Base-by-base conservation (phyloP, 2,888 invertebrate genomes). In the Artemia sp. region DNA sequence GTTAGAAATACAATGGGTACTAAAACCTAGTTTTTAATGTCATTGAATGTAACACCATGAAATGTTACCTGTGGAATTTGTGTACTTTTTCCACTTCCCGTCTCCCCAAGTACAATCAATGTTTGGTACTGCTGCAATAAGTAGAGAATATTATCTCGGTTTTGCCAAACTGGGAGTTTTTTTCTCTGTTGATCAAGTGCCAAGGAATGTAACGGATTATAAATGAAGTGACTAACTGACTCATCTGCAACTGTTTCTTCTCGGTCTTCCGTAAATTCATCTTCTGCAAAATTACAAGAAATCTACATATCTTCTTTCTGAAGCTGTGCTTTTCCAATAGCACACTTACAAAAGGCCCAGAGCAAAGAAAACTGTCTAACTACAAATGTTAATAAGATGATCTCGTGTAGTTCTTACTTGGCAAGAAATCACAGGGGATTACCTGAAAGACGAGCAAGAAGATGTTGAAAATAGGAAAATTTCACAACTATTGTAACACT, bases 31-130 rank as follows among this genome's bases (percentile, higher is more conserved):
- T 38, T 38, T 38, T 38, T 38, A 38, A 38, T 38, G 38, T 6
- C 38, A 38, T 38, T 38, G 38, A 38, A 38, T 38, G 38, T 38
- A 38, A 38, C 38, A 38, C 38, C 38, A 38, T 38, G 38, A 38
- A 38, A 38, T 78, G 81, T 80, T 79, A 91, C 92, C 86, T 92
- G 92, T 68, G 93, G 92, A 72, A 95, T 85, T 81, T 95, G 95
- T 0, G 95, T 96, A 76, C 93, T 93, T 80, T 97, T 92, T 52
- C 96, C 95, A 74, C 90, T 91, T 51, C 97, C 97, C 4, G 96
- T 95, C 78, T 98, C 96, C 3, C 97, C 97, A 66, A 90, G 85
- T 70, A 91, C 80, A 69, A 98, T 85, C 67, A 96, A 80, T 0
- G 90, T 89, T 78, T 95, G 94, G 79, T 88, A 88, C 73, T 88